Evolutionary conservation across 1,140 invertebrate species (phyloP), one percentile per base, ranked within the genome.

Genomic region (Dysdera silvatica): DNA sequence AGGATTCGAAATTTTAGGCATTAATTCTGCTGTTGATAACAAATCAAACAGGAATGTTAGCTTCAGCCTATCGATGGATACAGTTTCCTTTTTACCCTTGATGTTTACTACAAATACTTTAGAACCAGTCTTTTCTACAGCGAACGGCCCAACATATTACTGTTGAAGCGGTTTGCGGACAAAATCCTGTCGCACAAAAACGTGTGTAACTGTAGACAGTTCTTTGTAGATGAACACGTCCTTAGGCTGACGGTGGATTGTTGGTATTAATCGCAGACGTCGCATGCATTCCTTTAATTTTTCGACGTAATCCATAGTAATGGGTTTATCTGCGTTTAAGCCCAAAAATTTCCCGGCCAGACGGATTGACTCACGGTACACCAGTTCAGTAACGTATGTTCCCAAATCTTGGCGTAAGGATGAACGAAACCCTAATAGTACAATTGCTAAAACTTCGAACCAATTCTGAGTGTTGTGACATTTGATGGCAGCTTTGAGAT

Each of bases 401-500:
- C 55, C 26, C 7, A 71, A n/a, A 57, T 74, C 71, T 24, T 70
- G 67, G 26, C 75, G 74, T n/a, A 69, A 49, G 10, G 56, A 41
- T 16, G 49, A 33, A n/a, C 61, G 67, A 8, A 71, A 24, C 10
- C 68, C 63, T 7, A 79, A 57, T 0, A 80, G 66, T 0, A 79
- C 72, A 0, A 70, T 64, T 6, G 77, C 74, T 54, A 54, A 23
- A n/a, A 24, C 52, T 23, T 23, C 32, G 3, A 23, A 37, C 52
- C 52, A 54, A 23, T 54, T 32, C 12, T 54, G 32, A 14, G 37
- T 57, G n/a, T 6, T 29, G 52, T 61, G 18, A 20, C 20, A n/a
- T 28, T 54, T 49, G 4, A 65, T 52, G 0, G 76, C 68, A 14
- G 71, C 51, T 67, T 80, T 79, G 16, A 80, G 61, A 37, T 69